These are phyloP conservation scores for Acanthochromis polyacanthus DNA, from an alignment of 2,113 vertebrate species.

Conservation along the genomic window DNA sequence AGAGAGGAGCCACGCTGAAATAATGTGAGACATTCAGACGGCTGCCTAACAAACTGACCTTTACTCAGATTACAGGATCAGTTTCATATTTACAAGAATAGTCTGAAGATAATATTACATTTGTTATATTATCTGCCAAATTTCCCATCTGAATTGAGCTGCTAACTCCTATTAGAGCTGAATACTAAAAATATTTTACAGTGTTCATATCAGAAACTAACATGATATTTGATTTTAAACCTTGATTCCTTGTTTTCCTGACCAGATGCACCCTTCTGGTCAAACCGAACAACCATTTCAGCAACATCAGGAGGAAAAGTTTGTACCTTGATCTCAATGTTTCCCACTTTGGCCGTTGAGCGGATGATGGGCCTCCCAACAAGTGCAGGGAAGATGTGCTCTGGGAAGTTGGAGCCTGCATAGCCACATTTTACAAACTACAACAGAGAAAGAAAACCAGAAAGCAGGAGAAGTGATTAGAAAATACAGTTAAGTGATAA, in stretches of 20 bases:
- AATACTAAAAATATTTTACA: not conserved
- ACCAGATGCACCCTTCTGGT: not conserved
- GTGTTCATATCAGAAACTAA: not conserved
- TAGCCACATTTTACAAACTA: slow-evolving; percentile 99
- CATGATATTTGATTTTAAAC: not conserved
- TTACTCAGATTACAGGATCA: not conserved
- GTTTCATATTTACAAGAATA: not conserved
- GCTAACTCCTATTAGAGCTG: not conserved
- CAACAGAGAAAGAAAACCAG: slow-evolving; percentile 5
- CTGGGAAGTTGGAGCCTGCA: slow-evolving; percentile 98
- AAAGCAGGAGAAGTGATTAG: slow-evolving; percentile 31
- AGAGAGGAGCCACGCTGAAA: slow-evolving; percentile 30
- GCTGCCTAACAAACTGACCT: not conserved
- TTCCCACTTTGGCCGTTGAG: slow-evolving; percentile 99
- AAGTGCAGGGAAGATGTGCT: slow-evolving; percentile 99
- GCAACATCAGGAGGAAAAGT: not conserved
- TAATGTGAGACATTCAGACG: not conserved
- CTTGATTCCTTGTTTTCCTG: not conserved
- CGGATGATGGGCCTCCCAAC: slow-evolving; percentile 99
- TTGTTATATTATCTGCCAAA: too few relatives aligned
- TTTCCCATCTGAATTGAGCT: too few relatives aligned
- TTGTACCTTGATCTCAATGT: slow-evolving; percentile 99
- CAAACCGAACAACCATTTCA: not conserved
- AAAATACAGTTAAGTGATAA: slow-evolving; percentile 5
- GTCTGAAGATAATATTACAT: too few relatives aligned